These are phyloP conservation scores for Seriola quinqueradiata DNA, from an alignment of 2,113 vertebrate species.

Conservation along the genomic window DNA sequence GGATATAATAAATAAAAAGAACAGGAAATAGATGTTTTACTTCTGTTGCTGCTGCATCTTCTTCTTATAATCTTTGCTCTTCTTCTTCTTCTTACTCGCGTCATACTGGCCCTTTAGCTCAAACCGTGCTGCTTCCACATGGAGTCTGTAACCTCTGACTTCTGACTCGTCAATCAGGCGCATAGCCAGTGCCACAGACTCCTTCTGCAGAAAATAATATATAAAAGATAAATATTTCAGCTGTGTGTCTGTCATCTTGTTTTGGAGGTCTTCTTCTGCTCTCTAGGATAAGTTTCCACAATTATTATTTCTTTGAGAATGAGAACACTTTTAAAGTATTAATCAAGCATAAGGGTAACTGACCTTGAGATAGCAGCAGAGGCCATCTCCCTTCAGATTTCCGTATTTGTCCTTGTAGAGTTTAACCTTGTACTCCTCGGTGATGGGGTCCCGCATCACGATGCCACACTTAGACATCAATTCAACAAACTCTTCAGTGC, in stretches of 20 bases:
- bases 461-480: slow-evolving; percentile 97
- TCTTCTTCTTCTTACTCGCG: slow-evolving; percentile 96
- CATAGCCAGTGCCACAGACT: slow-evolving; percentile 92
- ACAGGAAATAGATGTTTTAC: slow-evolving; percentile 76
- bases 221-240: neutral
- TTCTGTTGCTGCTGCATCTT: slow-evolving; percentile 93
- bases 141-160: slow-evolving; percentile 93
- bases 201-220: slow-evolving; percentile 84
- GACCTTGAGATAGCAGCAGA: slow-evolving; percentile 99
- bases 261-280: no score
- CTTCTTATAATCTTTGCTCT: slow-evolving; percentile 95
- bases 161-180: slow-evolving; percentile 94
- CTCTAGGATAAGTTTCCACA: neutral
- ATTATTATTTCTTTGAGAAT: neutral
- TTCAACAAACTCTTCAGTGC: slow-evolving; percentile 92
- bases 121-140: slow-evolving; percentile 94
- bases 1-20: neutral
- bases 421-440: slow-evolving; percentile 96
- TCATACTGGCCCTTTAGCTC: slow-evolving; percentile 96
- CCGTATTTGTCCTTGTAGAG: slow-evolving; percentile 96
- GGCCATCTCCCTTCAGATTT: slow-evolving; percentile 96
- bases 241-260: neutral
- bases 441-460: slow-evolving; percentile 93
- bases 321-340: neutral
- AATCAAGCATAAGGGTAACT: slow-evolving; percentile 24